Evolutionary conservation across 1,140 invertebrate genomes (phyloP).

Genomic region (Pogonomyrmex californicus): DNA sequence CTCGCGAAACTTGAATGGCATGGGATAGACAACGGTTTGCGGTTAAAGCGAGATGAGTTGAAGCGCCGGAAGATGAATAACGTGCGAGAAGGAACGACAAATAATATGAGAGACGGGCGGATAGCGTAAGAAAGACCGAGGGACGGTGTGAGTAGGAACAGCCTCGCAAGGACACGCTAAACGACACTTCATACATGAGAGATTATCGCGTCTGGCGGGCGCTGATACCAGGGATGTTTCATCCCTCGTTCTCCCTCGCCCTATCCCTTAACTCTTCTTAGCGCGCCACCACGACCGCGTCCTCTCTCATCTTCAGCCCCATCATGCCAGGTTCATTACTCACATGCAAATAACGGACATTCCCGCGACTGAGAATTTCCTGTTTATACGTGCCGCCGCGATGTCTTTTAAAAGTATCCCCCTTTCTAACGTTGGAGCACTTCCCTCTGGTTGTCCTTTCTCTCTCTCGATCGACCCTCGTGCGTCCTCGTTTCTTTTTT

Average conservation of each 20-base stretch:
- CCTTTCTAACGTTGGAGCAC: neutral
- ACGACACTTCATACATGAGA: conserved; percentile 78
- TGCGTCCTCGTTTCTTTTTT: neutral
- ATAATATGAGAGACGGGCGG: conserved; percentile 54
- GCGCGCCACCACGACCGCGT: conserved; percentile 36
- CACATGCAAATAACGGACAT: conserved; percentile 73
- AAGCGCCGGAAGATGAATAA: conserved; percentile 53
- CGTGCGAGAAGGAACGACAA: conserved; percentile 41
- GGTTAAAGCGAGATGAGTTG: neutral
- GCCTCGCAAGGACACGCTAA: conserved; percentile 71
- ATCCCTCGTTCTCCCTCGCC: conserved; percentile 9
- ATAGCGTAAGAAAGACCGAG: conserved; percentile 19
- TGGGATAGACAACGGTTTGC: conserved; percentile 58
- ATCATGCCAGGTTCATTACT: conserved; percentile 74
- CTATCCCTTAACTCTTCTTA: conserved; percentile 12
- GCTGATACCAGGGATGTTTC: conserved; percentile 71
- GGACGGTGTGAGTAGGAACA: conserved; percentile 1
- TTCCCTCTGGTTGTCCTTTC: neutral
- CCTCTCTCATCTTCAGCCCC: conserved; percentile 62
- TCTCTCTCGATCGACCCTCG: neutral
- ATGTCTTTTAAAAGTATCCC: conserved; percentile 43
- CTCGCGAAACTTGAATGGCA: conserved; percentile 63
- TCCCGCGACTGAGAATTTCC: conserved; percentile 22
- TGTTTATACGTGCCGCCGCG: conserved; percentile 1
- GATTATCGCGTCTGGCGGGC: conserved; percentile 77